Evolutionary conservation across 2,113 vertebrate genomes (phyloP), one percentile per base, ranked within the genome.

Genomic region (Equus quagga): DNA sequence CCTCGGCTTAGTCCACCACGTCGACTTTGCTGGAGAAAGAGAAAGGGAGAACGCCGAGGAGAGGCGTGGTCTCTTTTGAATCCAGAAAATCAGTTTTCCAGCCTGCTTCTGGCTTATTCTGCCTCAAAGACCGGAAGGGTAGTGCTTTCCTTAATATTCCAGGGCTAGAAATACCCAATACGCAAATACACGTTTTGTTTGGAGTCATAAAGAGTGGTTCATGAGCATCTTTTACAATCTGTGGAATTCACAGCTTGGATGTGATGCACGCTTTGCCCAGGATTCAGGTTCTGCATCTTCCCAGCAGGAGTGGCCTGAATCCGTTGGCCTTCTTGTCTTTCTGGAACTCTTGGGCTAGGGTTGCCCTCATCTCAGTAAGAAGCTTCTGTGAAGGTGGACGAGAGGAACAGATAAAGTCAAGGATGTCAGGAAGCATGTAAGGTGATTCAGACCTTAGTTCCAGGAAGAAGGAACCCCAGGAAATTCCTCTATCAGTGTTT

Each of bases 391-490:
- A 69, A 46, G 46, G 36, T 70, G 80, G 78, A 81, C 26, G 26
- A 84, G 44, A 96, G 83, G 60, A 91, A 44, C 60, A 62, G 60
- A 90, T 70, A 56, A 92, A 96, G 95, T 62, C 36, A 69, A 56
- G 64, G 70, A 94, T 97, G 96, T 93, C 75, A 91, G 95, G 54
- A 76, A 51, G 79, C 86, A 84, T 94, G 60, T 90, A 95, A 81
- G 54, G 76, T 89, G 97, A 88, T 94, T 97, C 78, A 85, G 87
- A 94, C 84, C 92, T 78, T 23, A 56, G 92, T 94, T 96, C 76
- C 46, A 12, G 73, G 91, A 97, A 96, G 72, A 81, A 95, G 69
- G 92, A 95, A 96, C 97, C 82, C 26, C 26, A 58, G 97, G 85
- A 93, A 97, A 97, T 93, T 94, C n/a, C 0, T 56, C 41, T 84